phyloP scores from a whole-genome alignment of 1,140 invertebrate species.

The Tenebrio molitor region DNA sequence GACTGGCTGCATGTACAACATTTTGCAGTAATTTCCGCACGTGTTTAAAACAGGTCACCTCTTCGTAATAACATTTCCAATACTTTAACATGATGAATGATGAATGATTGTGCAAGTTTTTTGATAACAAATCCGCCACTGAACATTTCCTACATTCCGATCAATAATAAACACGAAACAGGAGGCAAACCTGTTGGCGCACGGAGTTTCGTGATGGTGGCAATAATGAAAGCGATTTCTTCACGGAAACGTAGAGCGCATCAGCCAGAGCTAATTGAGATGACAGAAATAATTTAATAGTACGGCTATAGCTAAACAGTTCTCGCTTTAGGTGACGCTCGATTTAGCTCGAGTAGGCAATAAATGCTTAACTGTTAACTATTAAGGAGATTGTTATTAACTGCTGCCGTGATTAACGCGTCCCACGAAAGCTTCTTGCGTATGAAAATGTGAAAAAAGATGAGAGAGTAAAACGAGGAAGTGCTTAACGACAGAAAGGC shows the following conservation, averaged over 20 bases:
- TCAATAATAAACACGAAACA: not conserved
- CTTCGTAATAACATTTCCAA: conserved; percentile 13
- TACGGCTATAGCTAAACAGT: not conserved
- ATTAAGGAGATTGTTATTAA: no score
- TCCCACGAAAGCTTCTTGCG: no score
- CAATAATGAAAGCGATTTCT: conserved; percentile 19
- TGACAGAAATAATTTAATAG: conserved; percentile 32
- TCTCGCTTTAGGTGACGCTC: not conserved
- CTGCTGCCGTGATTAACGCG: no score
- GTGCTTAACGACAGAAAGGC: no score
- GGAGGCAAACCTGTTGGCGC: not conserved
- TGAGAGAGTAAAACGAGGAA: no score
- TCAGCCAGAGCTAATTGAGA: conserved; percentile 7
- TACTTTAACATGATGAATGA: conserved; percentile 20
- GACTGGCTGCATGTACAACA: not conserved
- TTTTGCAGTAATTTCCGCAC: conserved; percentile 19
- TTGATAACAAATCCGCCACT: not conserved
- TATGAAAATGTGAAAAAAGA: no score
- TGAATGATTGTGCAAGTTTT: conserved; percentile 6
- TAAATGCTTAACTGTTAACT: conserved; percentile 29
- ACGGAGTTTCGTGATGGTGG: conserved; percentile 1
- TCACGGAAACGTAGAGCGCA: not conserved
- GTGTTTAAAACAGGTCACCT: conserved; percentile 22
- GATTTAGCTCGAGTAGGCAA: not conserved
- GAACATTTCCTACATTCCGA: not conserved